phyloP scores from a whole-genome alignment of 2,113 vertebrate genomes.

The Eurypyga helias region DNA sequence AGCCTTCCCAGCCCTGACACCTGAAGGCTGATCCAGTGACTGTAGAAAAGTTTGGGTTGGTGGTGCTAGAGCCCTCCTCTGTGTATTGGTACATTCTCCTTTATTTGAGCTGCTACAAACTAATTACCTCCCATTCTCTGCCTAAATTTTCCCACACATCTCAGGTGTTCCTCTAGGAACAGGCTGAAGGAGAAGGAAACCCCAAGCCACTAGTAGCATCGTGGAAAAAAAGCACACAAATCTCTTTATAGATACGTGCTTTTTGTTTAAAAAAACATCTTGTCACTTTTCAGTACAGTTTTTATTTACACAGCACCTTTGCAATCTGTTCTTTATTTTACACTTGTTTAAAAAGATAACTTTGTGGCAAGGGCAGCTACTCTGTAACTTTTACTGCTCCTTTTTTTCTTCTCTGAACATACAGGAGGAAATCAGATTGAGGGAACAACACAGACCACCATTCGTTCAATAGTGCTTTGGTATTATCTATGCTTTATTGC shows the following conservation, averaged over 20 bases:
- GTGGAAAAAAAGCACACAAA: not conserved
- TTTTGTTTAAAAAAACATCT: not conserved
- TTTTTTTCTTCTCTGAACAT: not conserved
- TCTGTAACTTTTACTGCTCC: not conserved
- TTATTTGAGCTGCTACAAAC: not conserved
- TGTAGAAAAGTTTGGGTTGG: not conserved
- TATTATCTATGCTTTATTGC: no score
- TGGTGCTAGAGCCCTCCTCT: not conserved
- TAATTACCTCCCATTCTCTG: not conserved
- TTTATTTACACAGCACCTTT: not conserved
- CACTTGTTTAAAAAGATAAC: not conserved
- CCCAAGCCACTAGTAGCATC: not conserved
- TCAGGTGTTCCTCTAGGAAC: not conserved
- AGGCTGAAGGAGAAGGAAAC: not conserved
- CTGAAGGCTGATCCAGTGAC: fast-evolving
- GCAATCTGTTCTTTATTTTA: not conserved
- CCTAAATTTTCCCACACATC: not conserved
- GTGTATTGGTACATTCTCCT: not conserved
- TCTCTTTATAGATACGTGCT: not conserved
- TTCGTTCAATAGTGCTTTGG: not conserved
- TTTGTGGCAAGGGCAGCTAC: not conserved
- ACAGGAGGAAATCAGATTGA: not conserved
- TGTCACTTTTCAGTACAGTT: not conserved
- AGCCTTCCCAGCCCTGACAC: not conserved
- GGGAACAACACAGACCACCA: not conserved